phyloP scores from a whole-genome alignment of 64 coral and sea anemone species.

The Anthopleura sola region DNA sequence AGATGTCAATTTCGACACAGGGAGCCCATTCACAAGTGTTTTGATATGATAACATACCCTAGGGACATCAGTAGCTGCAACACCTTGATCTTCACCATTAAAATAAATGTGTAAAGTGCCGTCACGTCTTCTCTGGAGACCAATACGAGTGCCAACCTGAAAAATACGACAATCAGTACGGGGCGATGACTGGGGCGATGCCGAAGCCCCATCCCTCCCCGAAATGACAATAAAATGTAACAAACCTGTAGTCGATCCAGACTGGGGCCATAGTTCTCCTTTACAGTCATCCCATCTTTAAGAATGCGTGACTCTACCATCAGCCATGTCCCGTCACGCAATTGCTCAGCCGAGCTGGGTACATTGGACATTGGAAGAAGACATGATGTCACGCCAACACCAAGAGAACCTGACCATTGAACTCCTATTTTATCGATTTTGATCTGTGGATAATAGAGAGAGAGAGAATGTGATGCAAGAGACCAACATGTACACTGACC shows the following conservation, averaged over 20 bases:
- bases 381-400: conserved; percentile 60
- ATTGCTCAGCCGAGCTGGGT: conserved; percentile 20
- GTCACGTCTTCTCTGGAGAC: conserved; percentile 62
- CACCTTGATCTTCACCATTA: conserved; percentile 72
- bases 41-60: conserved; percentile 30
- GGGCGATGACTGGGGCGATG: too few species aligned
- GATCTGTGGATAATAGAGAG: conserved; percentile 32
- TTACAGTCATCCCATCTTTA: conserved; percentile 52
- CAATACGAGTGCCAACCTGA: conserved; percentile 59
- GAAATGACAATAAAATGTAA: background rate
- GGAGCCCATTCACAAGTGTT: background rate
- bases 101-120: conserved; percentile 69
- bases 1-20: background rate
- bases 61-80: conserved; percentile 62
- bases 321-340: conserved; percentile 37
- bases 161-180: background rate
- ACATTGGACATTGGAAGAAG: conserved; percentile 49
- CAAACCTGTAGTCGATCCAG: conserved; percentile 42
- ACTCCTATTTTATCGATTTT: conserved; percentile 49
- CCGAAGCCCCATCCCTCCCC: too few species aligned
- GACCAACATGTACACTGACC: background rate
- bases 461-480: too few species aligned
- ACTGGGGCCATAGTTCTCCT: conserved; percentile 48
- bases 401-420: conserved; percentile 56
- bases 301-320: conserved; percentile 55